phyloP scores from a whole-genome alignment of 2,113 vertebrate species.

The Ancistrus triradiatus region DNA sequence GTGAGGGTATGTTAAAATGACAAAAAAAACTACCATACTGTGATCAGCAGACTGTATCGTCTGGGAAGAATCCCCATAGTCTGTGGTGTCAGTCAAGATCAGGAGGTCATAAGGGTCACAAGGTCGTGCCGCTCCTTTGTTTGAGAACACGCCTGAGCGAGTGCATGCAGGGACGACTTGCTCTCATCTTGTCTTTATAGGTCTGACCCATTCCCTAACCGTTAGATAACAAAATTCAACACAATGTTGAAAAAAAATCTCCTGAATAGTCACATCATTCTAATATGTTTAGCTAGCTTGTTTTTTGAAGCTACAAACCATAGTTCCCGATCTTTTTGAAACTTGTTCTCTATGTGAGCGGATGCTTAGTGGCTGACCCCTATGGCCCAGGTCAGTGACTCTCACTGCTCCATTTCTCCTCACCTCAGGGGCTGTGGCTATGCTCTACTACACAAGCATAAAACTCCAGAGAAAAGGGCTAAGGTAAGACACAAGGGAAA shows the following conservation, averaged over 20 bases:
- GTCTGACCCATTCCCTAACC: not conserved
- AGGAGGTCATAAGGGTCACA: constrained; percentile 22
- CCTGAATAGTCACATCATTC: no score
- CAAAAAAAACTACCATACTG: constrained; percentile 11
- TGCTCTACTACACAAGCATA: constrained; percentile 32
- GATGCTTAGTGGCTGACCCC: constrained; percentile 61
- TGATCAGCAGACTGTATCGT: constrained; percentile 27
- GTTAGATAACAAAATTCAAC: not conserved
- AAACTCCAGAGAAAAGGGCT: constrained; percentile 27
- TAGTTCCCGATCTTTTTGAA: constrained; percentile 9
- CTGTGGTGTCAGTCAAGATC: constrained; percentile 10
- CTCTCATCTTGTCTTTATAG: not conserved
- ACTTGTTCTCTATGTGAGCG: constrained; percentile 23
- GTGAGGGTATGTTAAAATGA: constrained; percentile 13
- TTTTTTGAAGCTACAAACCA: no score
- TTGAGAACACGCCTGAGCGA: constrained; percentile 15
- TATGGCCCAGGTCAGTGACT: constrained; percentile 57
- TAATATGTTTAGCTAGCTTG: not conserved
- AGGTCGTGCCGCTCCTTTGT: constrained; percentile 6
- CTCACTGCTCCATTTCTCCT: constrained; percentile 31
- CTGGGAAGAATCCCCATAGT: constrained; percentile 7
- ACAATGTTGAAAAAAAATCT: no score
- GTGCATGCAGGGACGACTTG: constrained; percentile 4
- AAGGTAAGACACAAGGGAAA: not conserved
- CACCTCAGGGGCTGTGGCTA: constrained; percentile 26